A percentile compares a stretch with the other conserved stretches of the same genome.
phyloP scores from a whole-genome alignment of 2,888 invertebrate species.

The Zaprionus lineosus region DNA sequence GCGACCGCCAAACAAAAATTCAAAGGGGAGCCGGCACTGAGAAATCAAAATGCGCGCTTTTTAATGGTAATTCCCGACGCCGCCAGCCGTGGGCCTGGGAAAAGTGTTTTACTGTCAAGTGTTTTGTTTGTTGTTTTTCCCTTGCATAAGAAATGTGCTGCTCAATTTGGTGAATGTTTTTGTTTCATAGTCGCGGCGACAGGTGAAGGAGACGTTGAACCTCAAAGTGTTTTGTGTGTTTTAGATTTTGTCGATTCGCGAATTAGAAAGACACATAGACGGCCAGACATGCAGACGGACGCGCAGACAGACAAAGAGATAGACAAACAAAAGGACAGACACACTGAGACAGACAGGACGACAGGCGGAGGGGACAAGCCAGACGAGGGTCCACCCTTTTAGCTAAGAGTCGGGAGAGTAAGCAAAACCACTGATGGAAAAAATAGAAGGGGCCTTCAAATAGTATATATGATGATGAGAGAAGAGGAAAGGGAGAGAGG shows the following conservation, averaged over 20 bases:
- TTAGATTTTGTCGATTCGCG: conserved; percentile 16
- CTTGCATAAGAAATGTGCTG: conserved; percentile 49
- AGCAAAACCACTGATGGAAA: too few relatives aligned
- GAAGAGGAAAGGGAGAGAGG: too few relatives aligned
- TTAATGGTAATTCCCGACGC: conserved; percentile 37
- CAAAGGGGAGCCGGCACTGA: conserved; percentile 11
- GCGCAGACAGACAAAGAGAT: conserved; percentile 5
- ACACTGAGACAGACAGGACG: too few relatives aligned
- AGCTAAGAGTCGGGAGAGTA: too few relatives aligned
- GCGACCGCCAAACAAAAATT: neutral
- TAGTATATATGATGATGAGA: too few relatives aligned
- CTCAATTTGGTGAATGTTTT: conserved; percentile 42
- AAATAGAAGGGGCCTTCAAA: too few relatives aligned
- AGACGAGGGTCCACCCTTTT: too few relatives aligned
- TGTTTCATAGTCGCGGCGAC: conserved; percentile 33
- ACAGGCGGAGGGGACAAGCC: too few relatives aligned
- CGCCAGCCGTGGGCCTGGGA: conserved; percentile 14
- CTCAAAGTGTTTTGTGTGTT: conserved; percentile 35
- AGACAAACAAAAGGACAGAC: neutral
- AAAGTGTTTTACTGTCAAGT: conserved; percentile 18
- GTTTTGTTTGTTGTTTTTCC: conserved; percentile 42
- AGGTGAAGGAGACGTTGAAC: conserved; percentile 22
- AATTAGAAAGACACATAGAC: too few relatives aligned
- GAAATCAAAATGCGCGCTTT: conserved; percentile 51
- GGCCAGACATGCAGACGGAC: too few relatives aligned